phyloP scores from a whole-genome alignment of 2,113 vertebrate species.

The Pseudorhombus dupliciocellatus region DNA sequence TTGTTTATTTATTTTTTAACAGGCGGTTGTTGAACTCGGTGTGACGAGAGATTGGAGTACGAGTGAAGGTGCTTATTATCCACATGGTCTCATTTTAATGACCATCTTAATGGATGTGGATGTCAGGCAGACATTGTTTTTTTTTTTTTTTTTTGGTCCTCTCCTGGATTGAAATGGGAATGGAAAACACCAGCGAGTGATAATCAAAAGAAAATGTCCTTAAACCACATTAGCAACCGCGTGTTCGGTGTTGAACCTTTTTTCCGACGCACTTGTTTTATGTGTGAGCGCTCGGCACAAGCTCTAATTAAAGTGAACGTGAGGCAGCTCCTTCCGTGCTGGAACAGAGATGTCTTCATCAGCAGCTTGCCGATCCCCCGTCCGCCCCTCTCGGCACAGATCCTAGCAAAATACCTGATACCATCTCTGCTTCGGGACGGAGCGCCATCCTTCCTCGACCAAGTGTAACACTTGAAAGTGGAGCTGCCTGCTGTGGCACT shows the following conservation, averaged over 20 bases:
- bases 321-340: slow-evolving; percentile 52
- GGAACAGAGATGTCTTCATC: slow-evolving; percentile 54
- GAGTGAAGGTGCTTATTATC: slow-evolving; percentile 15
- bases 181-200: slow-evolving; percentile 16
- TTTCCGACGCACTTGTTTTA: slow-evolving; percentile 13
- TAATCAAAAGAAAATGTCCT: slow-evolving; percentile 57
- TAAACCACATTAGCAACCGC: slow-evolving; percentile 19
- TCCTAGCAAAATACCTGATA: slow-evolving; percentile 54
- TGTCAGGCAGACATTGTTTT: neutral
- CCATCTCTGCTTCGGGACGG: slow-evolving; percentile 56
- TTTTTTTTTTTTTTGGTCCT: neutral
- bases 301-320: slow-evolving; percentile 72
- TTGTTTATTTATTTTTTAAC: slow-evolving; percentile 15
- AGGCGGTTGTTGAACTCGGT: slow-evolving; percentile 1
- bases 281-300: slow-evolving; percentile 24
- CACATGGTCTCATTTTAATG: slow-evolving; percentile 12
- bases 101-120: slow-evolving; percentile 21
- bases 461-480: slow-evolving; percentile 38
- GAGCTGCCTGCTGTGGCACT: slow-evolving; percentile 31
- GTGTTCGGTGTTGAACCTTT: slow-evolving; percentile 38
- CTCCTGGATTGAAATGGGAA: slow-evolving; percentile 8
- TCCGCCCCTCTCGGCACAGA: slow-evolving; percentile 57
- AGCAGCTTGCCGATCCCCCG: slow-evolving; percentile 54
- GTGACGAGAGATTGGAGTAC: slow-evolving; percentile 4
- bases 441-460: slow-evolving; percentile 55